Percentiles rank a stretch among this genome's conserved stretches.
phyloP scores from a whole-genome alignment of 2,797 vertebrate species.

The Cephalopachus bancanus region DNA sequence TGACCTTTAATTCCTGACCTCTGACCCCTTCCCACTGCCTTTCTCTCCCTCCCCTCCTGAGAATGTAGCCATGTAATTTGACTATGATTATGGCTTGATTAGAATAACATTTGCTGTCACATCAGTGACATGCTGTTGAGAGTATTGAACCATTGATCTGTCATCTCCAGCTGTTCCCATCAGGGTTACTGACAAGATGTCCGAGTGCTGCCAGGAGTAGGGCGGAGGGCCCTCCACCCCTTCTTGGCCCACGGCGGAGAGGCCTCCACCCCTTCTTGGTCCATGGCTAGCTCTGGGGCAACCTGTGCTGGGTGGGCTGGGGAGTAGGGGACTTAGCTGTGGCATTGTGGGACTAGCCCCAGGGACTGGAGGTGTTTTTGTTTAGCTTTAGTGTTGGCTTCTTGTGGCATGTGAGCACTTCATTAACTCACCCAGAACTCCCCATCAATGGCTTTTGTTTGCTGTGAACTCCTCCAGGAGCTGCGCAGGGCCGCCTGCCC shows the following conservation, averaged over 20 bases:
- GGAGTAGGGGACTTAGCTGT: not conserved
- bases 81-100: slow-evolving; percentile 93
- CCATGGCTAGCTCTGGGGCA: not conserved
- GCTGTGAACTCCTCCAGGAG: slow-evolving; percentile 86
- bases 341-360: slow-evolving; percentile 43
- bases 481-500: slow-evolving; percentile 69
- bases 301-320: not conserved
- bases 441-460: slow-evolving; percentile 88
- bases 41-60: slow-evolving; percentile 84
- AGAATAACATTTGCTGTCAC: slow-evolving; percentile 92
- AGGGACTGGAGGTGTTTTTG: slow-evolving; percentile 82
- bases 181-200: slow-evolving; percentile 90
- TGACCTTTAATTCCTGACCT: slow-evolving; percentile 90
- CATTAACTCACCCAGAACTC: slow-evolving; percentile 88
- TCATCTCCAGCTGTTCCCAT: slow-evolving; percentile 91
- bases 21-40: slow-evolving; percentile 85
- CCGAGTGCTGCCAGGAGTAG: slow-evolving; percentile 82
- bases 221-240: slow-evolving; percentile 20
- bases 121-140: slow-evolving; percentile 88
- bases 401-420: slow-evolving; percentile 88
- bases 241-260: not conserved
- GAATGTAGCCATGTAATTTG: slow-evolving; percentile 91
- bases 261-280: slow-evolving; percentile 10
- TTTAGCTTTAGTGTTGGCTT: slow-evolving; percentile 86
- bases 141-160: slow-evolving; percentile 93